A percentile compares a stretch with the other conserved stretches of the same genome.
These are phyloP conservation scores for Strix occidentalis DNA, from an alignment of 2,797 vertebrate genomes.

Conservation along the genomic window DNA sequence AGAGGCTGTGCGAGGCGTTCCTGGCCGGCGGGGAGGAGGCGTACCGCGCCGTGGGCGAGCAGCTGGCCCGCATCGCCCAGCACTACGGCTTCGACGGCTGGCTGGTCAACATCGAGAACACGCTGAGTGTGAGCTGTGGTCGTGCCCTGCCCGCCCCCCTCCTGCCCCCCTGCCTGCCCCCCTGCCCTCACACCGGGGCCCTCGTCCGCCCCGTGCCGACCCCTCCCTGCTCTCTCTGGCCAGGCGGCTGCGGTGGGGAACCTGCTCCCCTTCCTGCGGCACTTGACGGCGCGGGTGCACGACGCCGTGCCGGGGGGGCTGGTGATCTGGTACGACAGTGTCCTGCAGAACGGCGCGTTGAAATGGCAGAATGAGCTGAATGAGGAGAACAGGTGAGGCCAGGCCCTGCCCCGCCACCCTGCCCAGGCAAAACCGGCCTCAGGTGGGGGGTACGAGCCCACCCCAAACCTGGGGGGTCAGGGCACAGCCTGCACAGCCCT, in stretches of 20 bases:
- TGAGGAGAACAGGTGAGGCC: slow-evolving; percentile 80
- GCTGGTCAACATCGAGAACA: slow-evolving; percentile 94
- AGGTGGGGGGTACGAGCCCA: rapidly evolving
- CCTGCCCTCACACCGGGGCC: neutral
- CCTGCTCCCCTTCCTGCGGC: slow-evolving; percentile 80
- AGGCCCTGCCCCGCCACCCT: neutral
- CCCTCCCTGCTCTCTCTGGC: neutral
- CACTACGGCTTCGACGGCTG: slow-evolving; percentile 90
- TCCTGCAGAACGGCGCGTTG: slow-evolving; percentile 80
- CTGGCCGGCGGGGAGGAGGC: slow-evolving; percentile 80
- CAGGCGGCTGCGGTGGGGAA: slow-evolving; percentile 77
- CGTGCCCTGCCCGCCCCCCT: rapidly evolving
- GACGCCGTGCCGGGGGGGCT: slow-evolving; percentile 76
- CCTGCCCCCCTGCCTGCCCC: too few relatives aligned
- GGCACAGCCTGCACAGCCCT: neutral
- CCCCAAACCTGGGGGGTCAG: neutral
- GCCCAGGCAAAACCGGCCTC: rapidly evolving
- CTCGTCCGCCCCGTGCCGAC: rapidly evolving
- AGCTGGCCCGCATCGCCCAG: slow-evolving; percentile 86
- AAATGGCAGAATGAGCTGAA: slow-evolving; percentile 94
- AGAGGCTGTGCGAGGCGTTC: slow-evolving; percentile 82
- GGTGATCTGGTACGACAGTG: slow-evolving; percentile 94
- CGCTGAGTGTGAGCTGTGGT: slow-evolving; percentile 82
- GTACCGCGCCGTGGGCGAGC: slow-evolving; percentile 78
- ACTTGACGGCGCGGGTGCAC: slow-evolving; percentile 84